Evolutionary conservation across 2,888 invertebrate species (phyloP), one percentile per base, ranked within the genome.

Genomic region (Amiota mariae): DNA sequence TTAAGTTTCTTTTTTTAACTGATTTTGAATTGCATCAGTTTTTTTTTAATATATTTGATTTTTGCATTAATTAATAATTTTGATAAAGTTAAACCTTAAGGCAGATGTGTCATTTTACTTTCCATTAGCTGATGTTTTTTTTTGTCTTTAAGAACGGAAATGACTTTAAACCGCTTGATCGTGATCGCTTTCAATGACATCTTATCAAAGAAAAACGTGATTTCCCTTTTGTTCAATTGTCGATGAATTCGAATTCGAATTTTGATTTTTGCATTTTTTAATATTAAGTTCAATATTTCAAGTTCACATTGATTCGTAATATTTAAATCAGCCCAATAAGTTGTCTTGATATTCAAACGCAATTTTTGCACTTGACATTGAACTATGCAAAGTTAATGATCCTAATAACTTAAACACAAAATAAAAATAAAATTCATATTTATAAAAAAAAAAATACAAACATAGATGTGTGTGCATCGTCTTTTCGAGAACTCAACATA

Each of bases 321-420:
- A 64, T 47, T 64, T 47, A 64, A 64, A 8, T 46, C 13, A 46
- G 4, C 18, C 47, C 46, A 63, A 18, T 59, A n/a, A 11, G 6
- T 10, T 18, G 54, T 18, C 15, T 10, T 66, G 24, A 48, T 66
- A 15, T 48, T 66, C 48, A 48, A 20, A 66, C 36, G 24, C n/a
- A 54, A 18, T 63, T 6, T 59, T 59, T 18, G 48, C 66, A 54
- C 76, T 78, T 82, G 84, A 73, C 83, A 83, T 83, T 83, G 83
- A 84, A 79, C 77, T 73, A 56, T 61, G 76, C 72, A 77, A 76
- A 79, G 80, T 74, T 84, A 79, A 81, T 79, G 79, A 79, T 68
- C 78, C 77, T 71, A 67, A 74, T 6, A 6, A 36, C 6, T 36
- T 2, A 36, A 36, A 36, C 8, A 36, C 36, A 36, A 36, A 13